Evolutionary conservation across 2,888 invertebrate genomes (phyloP).

Genomic region (Drosophila nigricruria): DNA sequence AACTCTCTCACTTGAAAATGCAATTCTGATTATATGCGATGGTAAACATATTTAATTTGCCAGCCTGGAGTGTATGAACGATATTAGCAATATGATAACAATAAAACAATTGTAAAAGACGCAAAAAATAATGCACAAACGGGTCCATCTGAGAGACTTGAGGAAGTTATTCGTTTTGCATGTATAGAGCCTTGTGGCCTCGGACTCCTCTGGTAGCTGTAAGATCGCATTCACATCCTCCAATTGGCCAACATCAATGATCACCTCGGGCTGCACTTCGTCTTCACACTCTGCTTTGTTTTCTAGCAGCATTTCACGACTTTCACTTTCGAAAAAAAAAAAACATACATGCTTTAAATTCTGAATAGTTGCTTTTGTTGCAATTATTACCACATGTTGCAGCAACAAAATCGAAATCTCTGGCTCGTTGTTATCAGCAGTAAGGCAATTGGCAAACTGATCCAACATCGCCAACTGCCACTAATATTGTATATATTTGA

Average conservation of each 20-base stretch:
- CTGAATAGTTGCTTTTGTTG: neutral
- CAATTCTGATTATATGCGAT: neutral
- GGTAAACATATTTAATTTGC: conserved; percentile 11
- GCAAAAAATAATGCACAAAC: conserved; percentile 42
- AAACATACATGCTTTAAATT: neutral
- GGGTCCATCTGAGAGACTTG: conserved; percentile 4
- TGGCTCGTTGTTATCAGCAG: conserved; percentile 24
- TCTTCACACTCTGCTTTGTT: neutral
- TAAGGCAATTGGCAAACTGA: conserved; percentile 48
- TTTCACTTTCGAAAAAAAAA: conserved; percentile 38
- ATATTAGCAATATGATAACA: conserved; percentile 31
- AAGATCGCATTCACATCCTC: neutral
- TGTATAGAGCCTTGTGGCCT: neutral
- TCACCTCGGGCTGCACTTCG: neutral
- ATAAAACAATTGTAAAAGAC: conserved; percentile 46
- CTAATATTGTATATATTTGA: neutral
- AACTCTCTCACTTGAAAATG: neutral
- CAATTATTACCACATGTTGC: conserved; percentile 35
- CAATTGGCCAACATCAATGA: conserved; percentile 10
- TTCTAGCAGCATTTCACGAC: conserved; percentile 32
- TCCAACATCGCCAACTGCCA: conserved; percentile 7
- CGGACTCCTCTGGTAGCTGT: neutral
- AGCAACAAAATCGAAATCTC: neutral
- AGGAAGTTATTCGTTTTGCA: neutral
- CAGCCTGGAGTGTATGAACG: conserved; percentile 19